These are phyloP conservation scores for Tethea ocularis DNA, from an alignment of 2,888 invertebrate genomes.

Conservation along the genomic window DNA sequence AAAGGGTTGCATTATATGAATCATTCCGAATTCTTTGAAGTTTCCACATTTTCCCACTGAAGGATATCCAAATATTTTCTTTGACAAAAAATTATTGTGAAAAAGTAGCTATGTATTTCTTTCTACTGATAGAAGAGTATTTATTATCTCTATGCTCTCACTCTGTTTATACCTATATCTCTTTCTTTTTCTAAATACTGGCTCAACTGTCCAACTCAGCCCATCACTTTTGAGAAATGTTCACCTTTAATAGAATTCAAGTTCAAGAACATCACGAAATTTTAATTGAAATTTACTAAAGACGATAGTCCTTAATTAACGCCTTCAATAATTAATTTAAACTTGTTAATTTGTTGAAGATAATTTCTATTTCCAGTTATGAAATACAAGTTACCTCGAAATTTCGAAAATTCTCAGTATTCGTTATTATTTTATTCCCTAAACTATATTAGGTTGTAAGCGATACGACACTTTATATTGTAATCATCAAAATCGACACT, in stretches of 20 bases:
- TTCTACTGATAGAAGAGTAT: too few species aligned
- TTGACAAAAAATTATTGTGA: background rate
- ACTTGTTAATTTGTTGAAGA: slow-evolving; percentile 9
- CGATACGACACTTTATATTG: background rate
- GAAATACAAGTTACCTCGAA: background rate
- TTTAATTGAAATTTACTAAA: slow-evolving; percentile 6
- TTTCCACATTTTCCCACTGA: background rate
- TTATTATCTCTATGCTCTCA: too few species aligned
- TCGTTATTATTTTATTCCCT: background rate
- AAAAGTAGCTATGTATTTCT: background rate
- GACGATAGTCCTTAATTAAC: slow-evolving; percentile 5
- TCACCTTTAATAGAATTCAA: background rate
- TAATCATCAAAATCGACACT: too few species aligned
- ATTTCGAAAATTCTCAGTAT: background rate
- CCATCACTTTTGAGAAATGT: background rate
- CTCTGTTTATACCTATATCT: too few species aligned
- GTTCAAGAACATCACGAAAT: background rate
- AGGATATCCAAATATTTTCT: background rate
- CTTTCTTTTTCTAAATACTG: background rate
- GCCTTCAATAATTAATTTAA: slow-evolving; percentile 6
- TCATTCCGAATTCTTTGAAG: background rate
- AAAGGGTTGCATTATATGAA: slow-evolving; percentile 3
- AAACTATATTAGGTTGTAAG: background rate
- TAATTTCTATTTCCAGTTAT: slow-evolving; percentile 5
- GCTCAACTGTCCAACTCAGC: too few species aligned